Conservation (phyloP, 2,888 invertebrate genomes). For the Buathra laborator region DNA sequence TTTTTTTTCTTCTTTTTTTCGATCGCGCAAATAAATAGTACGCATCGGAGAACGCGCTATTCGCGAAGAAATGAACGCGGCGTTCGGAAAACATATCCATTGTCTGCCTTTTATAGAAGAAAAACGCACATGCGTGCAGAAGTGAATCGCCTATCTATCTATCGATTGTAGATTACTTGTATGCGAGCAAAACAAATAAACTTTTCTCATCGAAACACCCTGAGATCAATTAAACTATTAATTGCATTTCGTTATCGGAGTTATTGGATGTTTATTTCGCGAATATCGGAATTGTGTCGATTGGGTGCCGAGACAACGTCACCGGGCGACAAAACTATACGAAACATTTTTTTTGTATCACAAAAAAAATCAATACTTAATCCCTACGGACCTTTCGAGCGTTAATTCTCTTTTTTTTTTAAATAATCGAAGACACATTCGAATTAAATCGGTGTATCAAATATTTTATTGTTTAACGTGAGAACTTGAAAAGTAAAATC, state of each 20-base stretch:
- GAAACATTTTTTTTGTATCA: background rate
- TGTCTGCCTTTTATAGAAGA: slow-evolving; percentile 46
- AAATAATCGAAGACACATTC: background rate
- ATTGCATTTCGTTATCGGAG: slow-evolving; percentile 30
- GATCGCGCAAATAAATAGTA: slow-evolving; percentile 31
- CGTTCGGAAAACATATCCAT: slow-evolving; percentile 47
- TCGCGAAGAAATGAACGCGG: background rate
- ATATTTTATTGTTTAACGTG: background rate
- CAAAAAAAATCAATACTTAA: background rate
- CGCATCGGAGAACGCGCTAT: background rate
- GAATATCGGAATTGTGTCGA: background rate
- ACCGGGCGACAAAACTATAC: slow-evolving; percentile 22
- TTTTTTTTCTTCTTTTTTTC: background rate
- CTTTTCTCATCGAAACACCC: slow-evolving; percentile 13
- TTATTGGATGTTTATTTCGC: background rate
- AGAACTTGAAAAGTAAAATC: background rate
- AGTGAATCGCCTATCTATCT: slow-evolving; percentile 26
- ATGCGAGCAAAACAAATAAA: slow-evolving; percentile 24
- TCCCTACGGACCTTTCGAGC: background rate
- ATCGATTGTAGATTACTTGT: slow-evolving; percentile 9
- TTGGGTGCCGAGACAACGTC: background rate
- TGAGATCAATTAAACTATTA: slow-evolving; percentile 38
- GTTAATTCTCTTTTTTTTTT: background rate
- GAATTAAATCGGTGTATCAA: background rate
- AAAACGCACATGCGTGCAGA: background rate